Evolutionary conservation across 2,888 invertebrate species (phyloP), one percentile per base, ranked within the genome.

Genomic region (Ametastegia equiseti): DNA sequence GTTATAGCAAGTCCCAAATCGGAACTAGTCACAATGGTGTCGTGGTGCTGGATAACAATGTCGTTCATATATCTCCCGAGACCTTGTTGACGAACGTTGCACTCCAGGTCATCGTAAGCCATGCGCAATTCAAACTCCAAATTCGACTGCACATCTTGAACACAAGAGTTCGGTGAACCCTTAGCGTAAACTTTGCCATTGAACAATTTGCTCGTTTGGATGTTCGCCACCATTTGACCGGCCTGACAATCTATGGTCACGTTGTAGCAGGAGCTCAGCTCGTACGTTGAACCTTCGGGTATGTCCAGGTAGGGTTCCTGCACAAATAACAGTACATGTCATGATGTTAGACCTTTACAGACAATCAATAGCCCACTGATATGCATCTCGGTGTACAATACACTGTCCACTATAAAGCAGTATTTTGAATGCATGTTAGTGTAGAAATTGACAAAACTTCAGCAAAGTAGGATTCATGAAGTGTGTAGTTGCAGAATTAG

Each of bases 171-270:
- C 79, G 98, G 98, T 86, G 97, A 97, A 83, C 97, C 97, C 92
- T 98, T 98, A 83, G 97, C 98, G 92, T 98, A 98, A 85, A 98
- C 97, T 93, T 98, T 98, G 85, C 98, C 98, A 91, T 97, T 97
- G 93, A 98, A 98, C 82, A 98, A 93, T 92, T 97, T 97, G 85
- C 97, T 97, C 81, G 98, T 98, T 92, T 97, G 97, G 89, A 98
- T 97, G 86, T 96, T 95, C 50, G 98, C 97, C 82, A 98, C 95
- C 98, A 98, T 98, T 91, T 98, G 97, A 80, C 97, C 97, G 39
- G 97, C 95, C 81, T 97, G 95, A 90, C 98, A 98, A 92, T 98
- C 97, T 89, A 98, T 97, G 86, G 96, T 97, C 71, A 98, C 97
- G 92, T 98, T 98, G 94, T 98, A 98, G 92, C 98, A 98, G 33